Conservation (phyloP, 2,113 vertebrate species). For the Alligator sinensis region DNA sequence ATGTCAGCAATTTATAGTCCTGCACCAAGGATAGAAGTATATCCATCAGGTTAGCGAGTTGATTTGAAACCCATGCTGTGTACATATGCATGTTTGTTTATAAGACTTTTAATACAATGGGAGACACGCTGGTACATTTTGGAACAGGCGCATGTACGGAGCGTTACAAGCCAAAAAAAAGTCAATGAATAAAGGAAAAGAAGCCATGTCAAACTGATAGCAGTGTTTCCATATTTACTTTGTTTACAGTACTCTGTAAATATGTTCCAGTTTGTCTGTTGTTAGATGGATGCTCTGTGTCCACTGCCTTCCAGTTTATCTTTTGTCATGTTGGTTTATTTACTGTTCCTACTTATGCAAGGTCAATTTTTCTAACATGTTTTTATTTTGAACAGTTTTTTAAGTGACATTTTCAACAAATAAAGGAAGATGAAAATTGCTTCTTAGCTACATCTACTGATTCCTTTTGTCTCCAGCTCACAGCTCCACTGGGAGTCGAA, state of each 20-base stretch:
- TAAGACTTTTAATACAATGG: constrained; percentile 27
- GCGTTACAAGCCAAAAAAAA: constrained; percentile 74
- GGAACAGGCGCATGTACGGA: constrained; percentile 60
- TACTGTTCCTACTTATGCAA: constrained; percentile 76
- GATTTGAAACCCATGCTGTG: constrained; percentile 46
- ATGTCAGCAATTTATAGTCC: background rate
- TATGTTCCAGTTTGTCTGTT: constrained; percentile 75
- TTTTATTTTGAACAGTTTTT: constrained; percentile 85
- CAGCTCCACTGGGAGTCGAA: background rate
- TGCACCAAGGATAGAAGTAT: constrained; percentile 21
- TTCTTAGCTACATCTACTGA: constrained; percentile 55
- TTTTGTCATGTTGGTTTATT: constrained; percentile 69
- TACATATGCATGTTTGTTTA: constrained; percentile 71
- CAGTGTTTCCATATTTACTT: constrained; percentile 76
- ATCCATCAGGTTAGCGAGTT: background rate
- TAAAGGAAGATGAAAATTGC: constrained; percentile 69
- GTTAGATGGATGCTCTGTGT: constrained; percentile 68
- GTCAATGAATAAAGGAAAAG: constrained; percentile 76
- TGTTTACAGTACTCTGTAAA: constrained; percentile 82
- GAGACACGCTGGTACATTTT: constrained; percentile 58
- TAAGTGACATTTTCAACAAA: constrained; percentile 86
- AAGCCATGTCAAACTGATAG: constrained; percentile 82
- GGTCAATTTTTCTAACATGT: constrained; percentile 82
- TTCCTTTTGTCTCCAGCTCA: background rate
- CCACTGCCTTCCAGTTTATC: constrained; percentile 72